Evolutionary conservation across 2,113 vertebrate genomes (phyloP).

Genomic region (Brachyhypopomus occidentalis): DNA sequence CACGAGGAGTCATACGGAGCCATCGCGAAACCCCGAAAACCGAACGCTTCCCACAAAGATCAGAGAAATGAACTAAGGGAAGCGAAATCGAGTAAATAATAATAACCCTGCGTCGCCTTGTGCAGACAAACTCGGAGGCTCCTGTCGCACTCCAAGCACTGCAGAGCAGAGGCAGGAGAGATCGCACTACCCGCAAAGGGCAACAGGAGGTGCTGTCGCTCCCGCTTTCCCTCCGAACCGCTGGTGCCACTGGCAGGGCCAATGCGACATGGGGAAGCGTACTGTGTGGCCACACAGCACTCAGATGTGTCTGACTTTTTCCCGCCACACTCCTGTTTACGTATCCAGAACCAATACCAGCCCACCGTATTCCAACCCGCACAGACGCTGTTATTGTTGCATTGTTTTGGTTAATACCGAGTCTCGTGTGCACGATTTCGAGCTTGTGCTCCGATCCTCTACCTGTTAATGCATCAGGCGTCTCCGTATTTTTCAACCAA

Average conservation of each 20-base stretch:
- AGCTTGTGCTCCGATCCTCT: background rate
- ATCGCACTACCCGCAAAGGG: background rate
- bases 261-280: background rate
- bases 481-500: background rate
- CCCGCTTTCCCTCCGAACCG: too few relatives aligned
- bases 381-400: constrained; percentile 19
- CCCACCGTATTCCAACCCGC: background rate
- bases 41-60: too few relatives aligned
- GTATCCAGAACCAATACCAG: background rate
- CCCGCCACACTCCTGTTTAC: background rate
- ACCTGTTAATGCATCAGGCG: constrained; percentile 19
- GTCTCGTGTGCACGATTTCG: constrained; percentile 9
- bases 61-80: background rate
- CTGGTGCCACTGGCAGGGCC: background rate
- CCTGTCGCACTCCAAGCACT: too few relatives aligned
- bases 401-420: constrained; percentile 14
- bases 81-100: background rate
- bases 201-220: constrained; percentile 1
- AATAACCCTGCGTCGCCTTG: too few relatives aligned
- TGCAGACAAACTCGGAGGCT: too few relatives aligned
- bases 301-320: background rate
- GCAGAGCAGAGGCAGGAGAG: constrained; percentile 30
- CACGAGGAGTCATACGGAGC: background rate
- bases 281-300: background rate
- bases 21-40: too few relatives aligned